Percentiles rank a stretch among this genome's conserved stretches.
phyloP scores from a whole-genome alignment of 2,888 invertebrate species.

The Andrena flavipes region DNA sequence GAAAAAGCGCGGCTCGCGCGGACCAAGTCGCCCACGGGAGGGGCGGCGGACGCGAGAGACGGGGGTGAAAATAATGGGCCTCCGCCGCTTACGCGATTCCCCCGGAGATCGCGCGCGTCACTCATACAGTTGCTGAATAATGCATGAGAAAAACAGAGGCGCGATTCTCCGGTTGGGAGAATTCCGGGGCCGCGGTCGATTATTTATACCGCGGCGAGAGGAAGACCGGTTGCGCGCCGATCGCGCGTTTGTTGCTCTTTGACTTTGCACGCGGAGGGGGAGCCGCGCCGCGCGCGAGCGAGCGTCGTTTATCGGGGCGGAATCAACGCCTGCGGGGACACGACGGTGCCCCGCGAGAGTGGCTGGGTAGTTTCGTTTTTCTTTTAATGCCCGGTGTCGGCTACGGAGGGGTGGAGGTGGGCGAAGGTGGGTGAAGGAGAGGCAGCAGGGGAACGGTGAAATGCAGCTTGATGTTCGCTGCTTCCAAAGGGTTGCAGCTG shows the following conservation, averaged over 20 bases:
- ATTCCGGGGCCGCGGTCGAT: slow-evolving; percentile 41
- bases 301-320: slow-evolving; percentile 46
- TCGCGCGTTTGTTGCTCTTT: slow-evolving; percentile 19
- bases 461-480: neutral
- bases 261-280: neutral
- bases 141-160: slow-evolving; percentile 57
- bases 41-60: neutral
- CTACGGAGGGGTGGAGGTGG: neutral
- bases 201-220: slow-evolving; percentile 46
- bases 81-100: slow-evolving; percentile 53
- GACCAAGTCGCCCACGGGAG: neutral
- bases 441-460: neutral
- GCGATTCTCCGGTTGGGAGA: slow-evolving; percentile 44
- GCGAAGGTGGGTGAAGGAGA: neutral
- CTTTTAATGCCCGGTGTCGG: neutral
- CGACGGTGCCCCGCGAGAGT: slow-evolving; percentile 20
- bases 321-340: slow-evolving; percentile 40
- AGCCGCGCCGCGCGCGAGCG: slow-evolving; percentile 14
- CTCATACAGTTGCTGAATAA: slow-evolving; percentile 59
- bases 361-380: slow-evolving; percentile 13
- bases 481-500: no score
- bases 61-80: slow-evolving; percentile 60
- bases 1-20: slow-evolving; percentile 10
- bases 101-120: slow-evolving; percentile 54
- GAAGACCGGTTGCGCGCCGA: slow-evolving; percentile 29